These are phyloP conservation scores for Chamaedrilus cognettii DNA, from an alignment of 2,888 invertebrate genomes.

Conservation along the genomic window DNA sequence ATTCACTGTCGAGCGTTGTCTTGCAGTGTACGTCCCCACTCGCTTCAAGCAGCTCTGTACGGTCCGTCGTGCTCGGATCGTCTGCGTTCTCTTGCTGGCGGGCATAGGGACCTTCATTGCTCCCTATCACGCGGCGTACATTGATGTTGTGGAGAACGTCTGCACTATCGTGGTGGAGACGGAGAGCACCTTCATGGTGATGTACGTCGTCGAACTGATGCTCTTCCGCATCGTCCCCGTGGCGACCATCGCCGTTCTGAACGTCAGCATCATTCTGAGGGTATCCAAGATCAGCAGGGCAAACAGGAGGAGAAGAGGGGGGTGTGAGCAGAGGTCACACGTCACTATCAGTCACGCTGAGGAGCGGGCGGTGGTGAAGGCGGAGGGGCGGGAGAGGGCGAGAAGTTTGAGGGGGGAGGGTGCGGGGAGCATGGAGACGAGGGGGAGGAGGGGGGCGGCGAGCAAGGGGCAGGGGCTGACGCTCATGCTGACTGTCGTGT, in stretches of 20 bases:
- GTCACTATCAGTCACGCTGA: too few relatives aligned
- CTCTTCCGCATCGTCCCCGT: conserved; percentile 37
- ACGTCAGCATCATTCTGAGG: conserved; percentile 38
- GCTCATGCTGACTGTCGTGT: conserved; percentile 40
- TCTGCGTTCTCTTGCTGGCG: conserved; percentile 21
- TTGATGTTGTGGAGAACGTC: conserved; percentile 15
- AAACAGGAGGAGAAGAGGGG: too few relatives aligned
- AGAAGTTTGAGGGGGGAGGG: too few relatives aligned
- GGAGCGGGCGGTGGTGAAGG: too few relatives aligned
- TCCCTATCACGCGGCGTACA: conserved; percentile 33
- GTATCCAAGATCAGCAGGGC: too few relatives aligned
- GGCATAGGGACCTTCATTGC: conserved; percentile 30
- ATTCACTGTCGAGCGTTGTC: conserved; percentile 39
- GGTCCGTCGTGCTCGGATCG: conserved; percentile 29
- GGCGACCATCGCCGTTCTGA: conserved; percentile 35
- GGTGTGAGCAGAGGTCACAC: too few relatives aligned
- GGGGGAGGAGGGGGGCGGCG: not conserved
- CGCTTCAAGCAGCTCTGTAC: conserved; percentile 37
- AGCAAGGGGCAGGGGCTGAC: conserved; percentile 40
- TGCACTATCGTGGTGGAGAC: conserved; percentile 20
- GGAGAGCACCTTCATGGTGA: conserved; percentile 17
- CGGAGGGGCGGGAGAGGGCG: too few relatives aligned
- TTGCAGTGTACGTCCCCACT: conserved; percentile 37
- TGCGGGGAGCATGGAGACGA: too few relatives aligned
- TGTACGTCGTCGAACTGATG: conserved; percentile 29